Conservation (phyloP, 92 coral and sea anemone genomes). For the Phenganax subtilis region DNA sequence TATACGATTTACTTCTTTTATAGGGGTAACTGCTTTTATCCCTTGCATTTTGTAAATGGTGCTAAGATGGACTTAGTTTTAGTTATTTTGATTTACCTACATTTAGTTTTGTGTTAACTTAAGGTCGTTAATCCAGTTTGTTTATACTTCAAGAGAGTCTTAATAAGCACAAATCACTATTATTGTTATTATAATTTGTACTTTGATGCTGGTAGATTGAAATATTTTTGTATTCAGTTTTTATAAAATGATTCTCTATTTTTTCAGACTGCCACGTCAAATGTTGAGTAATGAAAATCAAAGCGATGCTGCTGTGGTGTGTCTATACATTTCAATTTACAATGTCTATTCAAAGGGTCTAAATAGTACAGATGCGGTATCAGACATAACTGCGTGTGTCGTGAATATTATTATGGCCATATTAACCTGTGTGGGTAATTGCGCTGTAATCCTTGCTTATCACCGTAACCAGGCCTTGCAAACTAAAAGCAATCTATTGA, state of each 20-base stretch:
- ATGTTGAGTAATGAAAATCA: neutral
- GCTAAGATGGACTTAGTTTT: no score
- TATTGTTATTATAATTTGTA: no score
- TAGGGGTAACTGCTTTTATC: no score
- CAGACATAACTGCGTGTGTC: slow-evolving; percentile 29
- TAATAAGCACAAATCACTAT: no score
- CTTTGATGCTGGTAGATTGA: no score
- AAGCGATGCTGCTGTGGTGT: slow-evolving; percentile 4
- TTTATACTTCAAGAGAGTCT: no score
- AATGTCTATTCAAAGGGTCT: neutral
- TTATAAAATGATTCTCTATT: neutral
- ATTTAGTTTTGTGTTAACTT: no score
- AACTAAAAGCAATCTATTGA: slow-evolving; percentile 29
- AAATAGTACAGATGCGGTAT: neutral
- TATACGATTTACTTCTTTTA: no score
- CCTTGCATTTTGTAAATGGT: no score
- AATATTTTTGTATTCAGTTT: no score
- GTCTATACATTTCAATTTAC: slow-evolving; percentile 10
- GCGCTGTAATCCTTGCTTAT: slow-evolving; percentile 30
- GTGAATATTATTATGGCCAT: slow-evolving; percentile 33
- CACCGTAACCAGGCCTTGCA: slow-evolving; percentile 25
- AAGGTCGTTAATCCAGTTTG: no score
- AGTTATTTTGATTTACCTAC: no score
- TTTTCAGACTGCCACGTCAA: neutral
- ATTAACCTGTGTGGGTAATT: slow-evolving; percentile 23